These are phyloP conservation scores for Lasioglossum malachurum DNA, from an alignment of 2,888 invertebrate species.

Conservation along the genomic window DNA sequence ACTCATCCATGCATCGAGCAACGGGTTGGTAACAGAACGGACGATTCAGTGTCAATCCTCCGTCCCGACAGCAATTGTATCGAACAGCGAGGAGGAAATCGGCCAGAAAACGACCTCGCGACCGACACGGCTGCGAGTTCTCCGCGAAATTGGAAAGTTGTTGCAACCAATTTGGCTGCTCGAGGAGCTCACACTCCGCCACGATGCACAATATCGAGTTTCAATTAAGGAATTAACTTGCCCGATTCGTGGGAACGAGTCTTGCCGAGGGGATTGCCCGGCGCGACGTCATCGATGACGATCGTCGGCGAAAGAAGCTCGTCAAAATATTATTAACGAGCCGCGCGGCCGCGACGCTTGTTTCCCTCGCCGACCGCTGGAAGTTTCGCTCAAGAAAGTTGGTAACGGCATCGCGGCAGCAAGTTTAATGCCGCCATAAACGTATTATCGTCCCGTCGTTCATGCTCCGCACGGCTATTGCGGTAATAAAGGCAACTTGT, in stretches of 20 bases:
- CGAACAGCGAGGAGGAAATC: conserved; percentile 29
- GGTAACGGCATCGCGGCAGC: conserved; percentile 58
- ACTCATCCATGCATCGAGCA: background rate
- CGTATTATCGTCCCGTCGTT: conserved; percentile 69
- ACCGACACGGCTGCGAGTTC: conserved; percentile 2
- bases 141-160: conserved; percentile 50
- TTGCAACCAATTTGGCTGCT: conserved; percentile 51
- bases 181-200: conserved; percentile 21
- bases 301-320: conserved; percentile 17
- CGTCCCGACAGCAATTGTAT: background rate
- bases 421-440: conserved; percentile 71
- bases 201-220: conserved; percentile 45
- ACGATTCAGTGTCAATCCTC: conserved; percentile 8
- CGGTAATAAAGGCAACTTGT: conserved; percentile 62
- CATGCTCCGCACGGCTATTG: conserved; percentile 48
- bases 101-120: conserved; percentile 31
- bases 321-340: conserved; percentile 55
- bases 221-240: conserved; percentile 54
- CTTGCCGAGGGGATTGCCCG: background rate
- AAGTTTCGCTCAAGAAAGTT: conserved; percentile 55
- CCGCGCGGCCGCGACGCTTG: background rate
- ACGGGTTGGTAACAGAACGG: background rate
- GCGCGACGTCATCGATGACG: background rate
- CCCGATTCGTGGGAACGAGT: conserved; percentile 19
- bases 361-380: conserved; percentile 16